Evolutionary conservation across 2,888 invertebrate species (phyloP), one percentile per base, ranked within the genome.

Genomic region (Cosmorhoe ocellata): DNA sequence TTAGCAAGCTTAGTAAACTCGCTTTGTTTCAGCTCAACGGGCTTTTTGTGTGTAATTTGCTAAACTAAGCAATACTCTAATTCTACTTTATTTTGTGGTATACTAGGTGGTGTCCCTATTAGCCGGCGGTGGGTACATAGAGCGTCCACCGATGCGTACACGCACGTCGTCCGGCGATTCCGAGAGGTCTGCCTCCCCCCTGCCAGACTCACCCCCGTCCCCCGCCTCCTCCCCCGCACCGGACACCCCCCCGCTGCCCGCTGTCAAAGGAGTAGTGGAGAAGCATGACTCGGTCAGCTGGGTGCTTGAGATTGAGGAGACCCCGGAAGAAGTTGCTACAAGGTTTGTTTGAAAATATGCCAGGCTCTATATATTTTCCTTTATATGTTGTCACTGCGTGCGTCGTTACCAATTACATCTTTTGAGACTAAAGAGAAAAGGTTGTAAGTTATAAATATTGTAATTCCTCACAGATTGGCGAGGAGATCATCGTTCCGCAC

Each of bases 261-360:
- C 95, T 61, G 94, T 96, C 18, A 96, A 96, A 71, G 95, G 94
- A 9, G 94, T 97, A 56, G 95, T 96, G 1, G 95, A 96, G 76
- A 96, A 96, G 76, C 94, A 93, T 47, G 96, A 96, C 76, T 96
- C 96, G 0, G 95, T 97, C 30, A 95, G 96, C 69, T 97, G 95
- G 93, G 95, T 96, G 11, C 87, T 96, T 24, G 96, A 96, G 76
- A 94, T 97, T 73, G 94, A 94, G 64, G 93, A 93, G 67, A 92
- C 93, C 9, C 94, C 95, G 0, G 94, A 95, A 68, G 93, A 93
- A 58, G 92, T 94, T 31, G 94, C 94, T 34, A 92, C 93, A 2
- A 87, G 89, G 88, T 87, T 67, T 43, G 48, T 38, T 52, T 45
- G 12, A 11, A 27, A n/a, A n/a, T n/a, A n/a, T n/a, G n/a, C n/a